Evolutionary conservation across 2,888 invertebrate species (phyloP), one percentile per base, ranked within the genome.

Genomic region (Archips crataeganus): DNA sequence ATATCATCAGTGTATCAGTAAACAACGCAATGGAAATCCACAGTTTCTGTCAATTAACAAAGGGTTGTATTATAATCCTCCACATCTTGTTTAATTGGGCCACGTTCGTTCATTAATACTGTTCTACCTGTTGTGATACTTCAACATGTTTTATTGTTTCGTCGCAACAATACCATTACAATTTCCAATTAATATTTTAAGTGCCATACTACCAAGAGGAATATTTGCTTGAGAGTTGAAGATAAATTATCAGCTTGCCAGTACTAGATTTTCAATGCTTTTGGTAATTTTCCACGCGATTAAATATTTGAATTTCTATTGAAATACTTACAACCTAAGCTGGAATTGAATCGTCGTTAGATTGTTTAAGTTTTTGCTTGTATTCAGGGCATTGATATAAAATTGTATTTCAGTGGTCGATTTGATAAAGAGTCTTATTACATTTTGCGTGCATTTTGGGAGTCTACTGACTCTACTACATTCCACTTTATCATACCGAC

Each of bases 41-140:
- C 60, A 65, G 68, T n/a, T 45, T 57, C 57, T 66, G 63, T 47
- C 63, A 64, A 62, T 68, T 67, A 67, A 57, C 47, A 57, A 68
- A 36, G 34, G 62, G 63, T 49, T 67, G 36, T 39, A 65, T 71
- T 39, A 65, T 71, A 62, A 72, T 39, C 68, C 73, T 73, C 59
- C 68, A 73, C 59, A n/a, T 69, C 73, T 73, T 70, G n/a, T 15
- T 65, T 74, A 54, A 74, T 74, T 74, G 61, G 65, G 36, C 13
- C 32, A 23, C 23, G 60, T 65, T 69, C 23, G 60, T 65, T 69
- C 39, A 69, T 72, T 72, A 62, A 47, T 60, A 65, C 15, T 65
- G 34, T 65, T 65, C 39, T 34, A 54, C 15, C 13, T 34, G 32
- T 32, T 8, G 45, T 47, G 32, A 13, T 34, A 47, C 42, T 57